Base-by-base conservation (phyloP, 2,888 invertebrate genomes). In the Camponotus fellah region DNA sequence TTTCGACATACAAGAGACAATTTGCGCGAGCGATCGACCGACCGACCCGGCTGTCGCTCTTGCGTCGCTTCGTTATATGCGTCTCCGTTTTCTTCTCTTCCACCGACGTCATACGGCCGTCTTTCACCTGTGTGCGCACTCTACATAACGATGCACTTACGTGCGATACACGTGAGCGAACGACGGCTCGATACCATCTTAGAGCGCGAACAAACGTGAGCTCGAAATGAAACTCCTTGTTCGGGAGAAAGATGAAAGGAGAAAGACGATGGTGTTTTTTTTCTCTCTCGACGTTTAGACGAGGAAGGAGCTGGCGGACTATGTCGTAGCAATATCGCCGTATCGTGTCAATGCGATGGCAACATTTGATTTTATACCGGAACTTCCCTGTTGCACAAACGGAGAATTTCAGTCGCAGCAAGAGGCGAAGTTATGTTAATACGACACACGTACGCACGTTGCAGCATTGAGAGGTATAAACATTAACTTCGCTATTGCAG, bases 1-100 rank as follows among this genome's bases (percentile, higher is more conserved):
- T 93, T 93, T 93, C 92, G 92, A 92, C 92, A 90, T 91, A 86
- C 86, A 77, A 53, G 89, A 87, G 91, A 93, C 92, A 91, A 92
- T 92, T 92, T 91, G 90, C 89, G 84, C 88, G 85, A 88, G 66
- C 84, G 58, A 34, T 3, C 76, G 34, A 26, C 21, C 66, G 37
- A 66, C 49, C 43, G 26, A 76, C 46, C 26, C 76, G 62, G 71
- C 71, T 69, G 75, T 43, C 71, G 69, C 62, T 82, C 66, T 62
- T 62, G 58, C 80, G 49, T 2, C 77, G 49, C 66, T 66, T 79
- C 85, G 83, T 83, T 77, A 34, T 69, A 62, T 80, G 65, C 74
- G 53, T 72, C 68, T 64, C 65, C 32, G 56, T 79, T 53, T 32
- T 58, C 69, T 56, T 62, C 49, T n/a, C 43, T 53, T 37, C 46